Base-by-base conservation (phyloP, 1,140 invertebrate genomes). In the Gonatopus flavifemur region DNA sequence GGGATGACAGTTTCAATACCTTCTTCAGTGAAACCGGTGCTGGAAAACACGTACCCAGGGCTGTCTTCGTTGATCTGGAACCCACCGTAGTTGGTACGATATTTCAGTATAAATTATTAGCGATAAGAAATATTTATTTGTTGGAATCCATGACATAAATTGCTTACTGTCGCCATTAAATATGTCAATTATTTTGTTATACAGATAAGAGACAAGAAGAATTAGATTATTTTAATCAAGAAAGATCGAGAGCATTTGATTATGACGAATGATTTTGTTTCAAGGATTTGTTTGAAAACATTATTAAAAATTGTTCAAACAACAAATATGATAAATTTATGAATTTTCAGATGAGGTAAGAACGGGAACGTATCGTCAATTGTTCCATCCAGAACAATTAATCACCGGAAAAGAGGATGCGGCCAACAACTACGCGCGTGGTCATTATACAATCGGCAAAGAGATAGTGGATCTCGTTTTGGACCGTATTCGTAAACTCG, bases 331-430 rank as follows among this genome's bases (percentile, higher is more conserved):
- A n/a, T n/a, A n/a, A n/a, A n/a, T n/a, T n/a, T n/a, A n/a, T n/a
- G n/a, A n/a, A 10, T 41, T 20, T 30, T 18, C 43, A 62, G 59
- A 62, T 6, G 57, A 62, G 15, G 57, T 62, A 8, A 53, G 59
- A 7, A 82, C 76, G n/a, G 83, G 83, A n/a, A 77, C 78, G 0
- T 83, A 84, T 66, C 65, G 81, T 3, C 78, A 82, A 48, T 67
- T 84, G 1, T 84, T 84, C 62, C 83, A 84, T 53, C 83, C 83
- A 0, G 83, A 84, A 49, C 83, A 85, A 59, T 57, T 86, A 42
- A 84, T 87, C 49, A 86, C 82, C 15, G 84, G 84, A 6, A 68
- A 68, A 50, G 85, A 87, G 61, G 84, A 86, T 58, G 84, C 84
- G 0, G 84, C 84, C 3, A 86, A 86, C 55, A 86, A 86, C 67